Conservation (phyloP, 2,113 vertebrate species). For the Electrona antarctica region DNA sequence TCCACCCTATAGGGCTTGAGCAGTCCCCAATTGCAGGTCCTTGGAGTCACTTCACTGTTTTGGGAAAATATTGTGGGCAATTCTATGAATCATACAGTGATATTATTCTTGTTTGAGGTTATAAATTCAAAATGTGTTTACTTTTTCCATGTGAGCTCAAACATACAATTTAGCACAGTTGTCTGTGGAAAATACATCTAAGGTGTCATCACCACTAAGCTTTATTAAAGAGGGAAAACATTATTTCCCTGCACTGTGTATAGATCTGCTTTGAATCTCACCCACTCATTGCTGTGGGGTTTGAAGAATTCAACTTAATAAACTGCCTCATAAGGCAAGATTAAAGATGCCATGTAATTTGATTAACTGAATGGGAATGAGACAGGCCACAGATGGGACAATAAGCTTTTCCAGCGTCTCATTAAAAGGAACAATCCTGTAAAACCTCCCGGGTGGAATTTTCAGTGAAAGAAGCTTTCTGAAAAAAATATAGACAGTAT, state of each 20-base stretch:
- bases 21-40: conserved; percentile 24
- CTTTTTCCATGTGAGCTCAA: conserved; percentile 47
- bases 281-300: conserved; percentile 70
- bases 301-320: conserved; percentile 74
- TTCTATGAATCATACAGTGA: conserved; percentile 12
- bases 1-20: conserved; percentile 52
- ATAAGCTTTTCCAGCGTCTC: conserved; percentile 78
- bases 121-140: conserved; percentile 54
- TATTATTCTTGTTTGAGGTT: conserved; percentile 36
- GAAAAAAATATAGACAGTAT: conserved; percentile 22
- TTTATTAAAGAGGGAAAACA: conserved; percentile 44
- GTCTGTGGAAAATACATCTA: conserved; percentile 54
- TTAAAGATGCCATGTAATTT: conserved; percentile 79
- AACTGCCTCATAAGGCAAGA: conserved; percentile 74
- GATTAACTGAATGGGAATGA: conserved; percentile 72
- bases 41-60: conserved; percentile 39
- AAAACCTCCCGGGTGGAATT: conserved; percentile 70
- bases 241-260: conserved; percentile 41
- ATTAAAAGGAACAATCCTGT: conserved; percentile 77
- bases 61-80: conserved; percentile 36
- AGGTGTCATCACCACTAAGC: conserved; percentile 57
- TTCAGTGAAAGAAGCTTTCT: conserved; percentile 47
- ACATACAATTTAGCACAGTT: conserved; percentile 44
- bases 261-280: conserved; percentile 64
- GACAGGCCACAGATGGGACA: conserved; percentile 75